phyloP scores from a whole-genome alignment of 2,797 vertebrate genomes.

The Scomberomorus guttatus region DNA sequence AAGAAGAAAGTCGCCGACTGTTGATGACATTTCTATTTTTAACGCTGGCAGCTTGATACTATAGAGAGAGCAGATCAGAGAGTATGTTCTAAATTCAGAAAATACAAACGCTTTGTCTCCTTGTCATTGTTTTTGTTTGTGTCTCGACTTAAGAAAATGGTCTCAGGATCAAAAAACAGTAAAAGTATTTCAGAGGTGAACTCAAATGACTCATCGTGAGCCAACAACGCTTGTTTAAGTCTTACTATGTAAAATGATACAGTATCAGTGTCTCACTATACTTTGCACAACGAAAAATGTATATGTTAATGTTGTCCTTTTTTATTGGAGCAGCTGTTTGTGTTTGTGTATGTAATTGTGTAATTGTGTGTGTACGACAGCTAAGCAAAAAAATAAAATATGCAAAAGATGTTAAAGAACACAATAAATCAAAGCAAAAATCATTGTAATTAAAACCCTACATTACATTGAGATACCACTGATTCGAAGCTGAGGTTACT shows the following conservation, averaged over 20 bases:
- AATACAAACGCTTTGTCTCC: neutral
- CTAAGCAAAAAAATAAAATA: neutral
- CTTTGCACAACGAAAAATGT: too few relatives aligned
- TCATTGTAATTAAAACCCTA: neutral
- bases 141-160: neutral
- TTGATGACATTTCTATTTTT: constrained; percentile 9
- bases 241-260: too few relatives aligned
- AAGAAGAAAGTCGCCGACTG: constrained; percentile 1
- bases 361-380: neutral
- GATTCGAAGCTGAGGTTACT: constrained; percentile 8
- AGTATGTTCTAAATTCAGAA: neutral
- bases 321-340: too few relatives aligned
- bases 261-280: too few relatives aligned
- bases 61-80: neutral
- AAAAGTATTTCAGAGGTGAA: neutral
- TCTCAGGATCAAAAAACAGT: constrained; percentile 2
- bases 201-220: neutral
- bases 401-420: neutral
- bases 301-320: too few relatives aligned
- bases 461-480: neutral
- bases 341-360: too few relatives aligned
- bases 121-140: neutral
- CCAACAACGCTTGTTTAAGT: too few relatives aligned
- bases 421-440: neutral
- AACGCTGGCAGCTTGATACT: neutral